These are phyloP conservation scores for Psix sp. DNA, from an alignment of 1,140 invertebrate genomes.

Conservation along the genomic window DNA sequence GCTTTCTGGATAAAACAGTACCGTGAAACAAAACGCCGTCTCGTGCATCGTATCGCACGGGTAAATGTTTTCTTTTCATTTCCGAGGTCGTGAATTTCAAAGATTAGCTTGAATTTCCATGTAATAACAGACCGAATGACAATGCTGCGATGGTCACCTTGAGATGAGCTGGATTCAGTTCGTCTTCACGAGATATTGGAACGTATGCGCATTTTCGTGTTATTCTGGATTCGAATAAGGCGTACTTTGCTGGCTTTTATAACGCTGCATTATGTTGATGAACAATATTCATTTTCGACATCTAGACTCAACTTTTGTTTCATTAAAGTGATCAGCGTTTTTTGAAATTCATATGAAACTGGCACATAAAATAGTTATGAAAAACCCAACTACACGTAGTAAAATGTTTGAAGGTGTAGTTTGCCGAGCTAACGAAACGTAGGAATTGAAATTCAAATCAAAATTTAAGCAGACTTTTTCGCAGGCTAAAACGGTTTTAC, in stretches of 20 bases:
- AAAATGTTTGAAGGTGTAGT: no score
- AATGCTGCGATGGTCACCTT: conserved; percentile 5
- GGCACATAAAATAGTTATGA: no score
- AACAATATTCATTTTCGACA: not conserved
- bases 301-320: not conserved
- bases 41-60: conserved; percentile 27
- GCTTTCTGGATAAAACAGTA: conserved; percentile 37
- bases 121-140: conserved; percentile 35
- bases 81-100: conserved; percentile 34
- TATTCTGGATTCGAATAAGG: conserved; percentile 4
- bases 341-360: no score
- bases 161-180: conserved; percentile 10
- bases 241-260: not conserved
- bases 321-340: no score
- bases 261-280: conserved; percentile 6
- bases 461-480: no score
- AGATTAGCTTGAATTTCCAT: conserved; percentile 49
- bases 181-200: conserved; percentile 15
- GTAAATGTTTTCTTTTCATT: conserved; percentile 52
- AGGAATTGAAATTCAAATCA: no score
- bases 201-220: conserved; percentile 4
- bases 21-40: conserved; percentile 14
- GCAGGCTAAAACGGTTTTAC: no score
- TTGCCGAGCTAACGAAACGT: no score
- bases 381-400: no score